Evolutionary conservation across 2,888 invertebrate genomes (phyloP).

Genomic region (Cryptus armator): DNA sequence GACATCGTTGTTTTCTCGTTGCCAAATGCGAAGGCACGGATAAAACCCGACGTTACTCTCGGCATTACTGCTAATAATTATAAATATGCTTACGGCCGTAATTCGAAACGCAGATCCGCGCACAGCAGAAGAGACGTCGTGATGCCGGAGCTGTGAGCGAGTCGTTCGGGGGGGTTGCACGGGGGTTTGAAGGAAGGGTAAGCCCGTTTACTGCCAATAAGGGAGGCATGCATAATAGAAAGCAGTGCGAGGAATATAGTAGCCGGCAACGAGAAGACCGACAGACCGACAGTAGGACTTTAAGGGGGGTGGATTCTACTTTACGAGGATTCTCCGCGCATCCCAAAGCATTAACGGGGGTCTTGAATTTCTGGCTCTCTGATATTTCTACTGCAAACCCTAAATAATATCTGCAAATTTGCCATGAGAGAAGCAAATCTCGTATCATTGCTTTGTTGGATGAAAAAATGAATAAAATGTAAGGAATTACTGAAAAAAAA

Average conservation of each 20-base stretch:
- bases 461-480: not conserved
- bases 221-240: slow-evolving; percentile 83
- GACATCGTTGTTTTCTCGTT: slow-evolving; percentile 42
- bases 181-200: slow-evolving; percentile 72
- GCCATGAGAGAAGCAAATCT: not conserved
- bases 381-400: slow-evolving; percentile 13
- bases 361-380: slow-evolving; percentile 48
- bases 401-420: slow-evolving; percentile 24
- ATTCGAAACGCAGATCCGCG: slow-evolving; percentile 71
- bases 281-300: slow-evolving; percentile 78
- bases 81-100: slow-evolving; percentile 82
- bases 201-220: slow-evolving; percentile 83
- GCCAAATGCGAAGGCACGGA: slow-evolving; percentile 29
- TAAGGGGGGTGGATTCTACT: slow-evolving; percentile 77
- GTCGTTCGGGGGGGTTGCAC: slow-evolving; percentile 45
- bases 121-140: slow-evolving; percentile 60
- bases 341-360: slow-evolving; percentile 37
- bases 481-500: not conserved
- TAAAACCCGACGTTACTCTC: slow-evolving; percentile 33
- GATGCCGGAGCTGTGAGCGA: slow-evolving; percentile 36
- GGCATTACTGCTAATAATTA: slow-evolving; percentile 76
- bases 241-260: slow-evolving; percentile 71
- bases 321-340: slow-evolving; percentile 74
- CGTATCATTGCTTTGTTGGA: slow-evolving; percentile 24
- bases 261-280: slow-evolving; percentile 70